Percentiles rank a stretch among this genome's conserved stretches.
Conservation (phyloP, 2,797 vertebrate species). For the Lacerta bilineata region DNA sequence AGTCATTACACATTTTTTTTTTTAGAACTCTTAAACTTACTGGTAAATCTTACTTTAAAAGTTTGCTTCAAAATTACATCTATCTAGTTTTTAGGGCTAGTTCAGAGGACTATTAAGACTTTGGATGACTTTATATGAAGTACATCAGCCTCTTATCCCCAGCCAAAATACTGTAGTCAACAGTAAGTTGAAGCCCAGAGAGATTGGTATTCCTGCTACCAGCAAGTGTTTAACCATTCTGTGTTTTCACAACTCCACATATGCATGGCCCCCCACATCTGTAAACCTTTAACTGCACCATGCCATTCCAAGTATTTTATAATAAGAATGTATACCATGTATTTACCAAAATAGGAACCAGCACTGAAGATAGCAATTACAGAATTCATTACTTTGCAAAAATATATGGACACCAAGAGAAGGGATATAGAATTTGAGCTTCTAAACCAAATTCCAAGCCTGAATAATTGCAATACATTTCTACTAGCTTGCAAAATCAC, state of each 20-base stretch:
- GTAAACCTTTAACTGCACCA: constrained; percentile 38
- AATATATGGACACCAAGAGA: neutral
- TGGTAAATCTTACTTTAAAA: constrained; percentile 32
- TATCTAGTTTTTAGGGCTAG: constrained; percentile 30
- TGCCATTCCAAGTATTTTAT: constrained; percentile 36
- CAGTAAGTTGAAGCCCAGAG: neutral
- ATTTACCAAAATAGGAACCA: constrained; percentile 52
- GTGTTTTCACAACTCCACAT: constrained; percentile 47
- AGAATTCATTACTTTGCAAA: constrained; percentile 22
- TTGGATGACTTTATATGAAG: neutral
- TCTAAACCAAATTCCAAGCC: constrained; percentile 28
- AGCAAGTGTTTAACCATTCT: constrained; percentile 47
- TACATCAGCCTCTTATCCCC: neutral
- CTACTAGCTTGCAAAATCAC: neutral
- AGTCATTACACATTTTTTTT: neutral
- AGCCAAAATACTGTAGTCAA: neutral
- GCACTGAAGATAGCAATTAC: neutral
- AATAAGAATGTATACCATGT: constrained; percentile 40
- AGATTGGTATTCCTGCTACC: constrained; percentile 40
- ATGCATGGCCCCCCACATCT: constrained; percentile 45
- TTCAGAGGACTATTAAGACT: constrained; percentile 46
- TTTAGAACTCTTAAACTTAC: constrained; percentile 6
- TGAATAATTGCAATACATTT: neutral
- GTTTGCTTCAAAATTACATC: constrained; percentile 46
- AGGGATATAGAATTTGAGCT: neutral